Evolutionary conservation across 2,797 vertebrate genomes (phyloP), one percentile per base, ranked within the genome.

Genomic region (Luscinia luscinia): DNA sequence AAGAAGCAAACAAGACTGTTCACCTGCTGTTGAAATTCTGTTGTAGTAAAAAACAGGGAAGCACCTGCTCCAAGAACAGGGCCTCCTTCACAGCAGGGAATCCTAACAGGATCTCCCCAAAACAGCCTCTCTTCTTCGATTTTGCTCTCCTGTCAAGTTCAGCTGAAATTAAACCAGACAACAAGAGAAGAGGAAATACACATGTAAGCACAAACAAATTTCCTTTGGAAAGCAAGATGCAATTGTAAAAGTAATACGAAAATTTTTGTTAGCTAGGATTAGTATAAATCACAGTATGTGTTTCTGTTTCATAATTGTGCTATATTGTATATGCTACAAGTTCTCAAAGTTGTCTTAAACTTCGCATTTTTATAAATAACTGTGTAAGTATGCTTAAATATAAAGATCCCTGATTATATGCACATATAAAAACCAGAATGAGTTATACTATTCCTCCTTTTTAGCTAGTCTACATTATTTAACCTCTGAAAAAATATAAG

Each of bases 31-130:
- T 23, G 22, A 57, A 68, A 41, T 34, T 30, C 28, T 72, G 13
- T 3, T 40, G 26, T 3, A 10, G 11, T 45, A 68, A 49, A 73
- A 72, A 78, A 21, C 7, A 80, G 40, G 34, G 18, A 15, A 64
- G 32, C 26, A 36, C 20, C 22, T 72, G 9, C 45, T 67, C 34
- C 4, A 46, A 59, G 17, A 17, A 13, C 0, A 0, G 5, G 11
- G 16, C 12, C 36, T 70, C n/a, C 52, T 49, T 38, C 36, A 38
- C 26, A 54, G 40, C 27, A 62, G 5, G 9, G n/a, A 69, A 76
- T 2, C 6, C 2, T 16, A 12, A n/a, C 0, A 46, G 12, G 3
- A 57, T 21, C 11, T 59, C 66, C 40, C 32, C 18, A 57, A 26
- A 67, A 19, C 38, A 73, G 43, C 5, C 66, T 3, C 49, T 43